These are phyloP conservation scores for Metaphire vulgaris DNA, from an alignment of 1,140 invertebrate genomes.

Conservation along the genomic window DNA sequence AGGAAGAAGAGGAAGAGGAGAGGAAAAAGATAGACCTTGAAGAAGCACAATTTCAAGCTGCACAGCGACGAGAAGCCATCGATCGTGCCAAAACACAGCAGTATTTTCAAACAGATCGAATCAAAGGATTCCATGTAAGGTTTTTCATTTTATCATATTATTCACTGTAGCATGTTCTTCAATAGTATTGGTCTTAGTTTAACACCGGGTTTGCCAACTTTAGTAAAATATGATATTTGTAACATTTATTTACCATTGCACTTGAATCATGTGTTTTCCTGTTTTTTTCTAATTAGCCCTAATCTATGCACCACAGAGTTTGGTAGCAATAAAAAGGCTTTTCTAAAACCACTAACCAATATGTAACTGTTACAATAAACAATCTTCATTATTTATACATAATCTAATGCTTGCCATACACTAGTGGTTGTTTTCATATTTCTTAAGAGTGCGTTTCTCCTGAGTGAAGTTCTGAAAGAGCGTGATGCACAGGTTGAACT, in stretches of 20 bases:
- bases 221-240: no score
- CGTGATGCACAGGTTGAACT: constrained; percentile 52
- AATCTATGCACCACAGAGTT: no score
- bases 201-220: no score
- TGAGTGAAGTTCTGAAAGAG: constrained; percentile 52
- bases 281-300: no score
- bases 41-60: constrained; percentile 49
- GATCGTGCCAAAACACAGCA: constrained; percentile 52
- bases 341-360: no score
- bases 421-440: no score
- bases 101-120: constrained; percentile 52
- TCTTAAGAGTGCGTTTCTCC: constrained; percentile 50
- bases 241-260: no score
- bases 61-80: constrained; percentile 48
- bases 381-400: no score
- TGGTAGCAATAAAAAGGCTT: no score
- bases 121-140: constrained; percentile 52
- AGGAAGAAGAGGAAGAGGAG: constrained; percentile 50
- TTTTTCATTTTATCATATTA: not conserved
- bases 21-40: constrained; percentile 45
- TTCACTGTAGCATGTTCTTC: not conserved
- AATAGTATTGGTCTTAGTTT: not conserved
- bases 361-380: no score
- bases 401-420: no score
- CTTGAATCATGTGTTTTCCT: no score